phyloP scores from a whole-genome alignment of 2,888 invertebrate genomes.

The Macropis europaea region DNA sequence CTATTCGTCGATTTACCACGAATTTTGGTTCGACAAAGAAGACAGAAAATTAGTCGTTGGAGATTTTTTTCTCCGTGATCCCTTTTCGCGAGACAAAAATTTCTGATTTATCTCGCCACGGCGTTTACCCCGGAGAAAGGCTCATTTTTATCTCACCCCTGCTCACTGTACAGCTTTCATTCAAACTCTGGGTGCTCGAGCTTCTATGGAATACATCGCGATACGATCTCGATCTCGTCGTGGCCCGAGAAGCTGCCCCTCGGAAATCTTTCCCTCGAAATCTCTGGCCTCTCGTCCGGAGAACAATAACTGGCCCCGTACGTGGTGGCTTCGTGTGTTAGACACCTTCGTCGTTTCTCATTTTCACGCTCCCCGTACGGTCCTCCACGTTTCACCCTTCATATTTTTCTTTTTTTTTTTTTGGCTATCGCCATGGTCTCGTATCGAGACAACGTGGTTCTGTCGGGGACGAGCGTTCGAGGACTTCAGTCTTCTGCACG shows the following conservation, averaged over 20 bases:
- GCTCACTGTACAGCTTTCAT: slow-evolving; percentile 34
- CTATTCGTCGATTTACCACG: too few species aligned
- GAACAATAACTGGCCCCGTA: slow-evolving; percentile 59
- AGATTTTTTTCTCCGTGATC: background rate
- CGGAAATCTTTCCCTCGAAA: slow-evolving; percentile 58
- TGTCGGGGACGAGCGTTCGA: background rate
- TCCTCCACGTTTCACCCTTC: slow-evolving; percentile 5
- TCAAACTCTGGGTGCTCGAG: slow-evolving; percentile 36
- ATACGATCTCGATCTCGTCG: slow-evolving; percentile 49
- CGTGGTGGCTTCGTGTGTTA: slow-evolving; percentile 32
- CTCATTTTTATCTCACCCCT: slow-evolving; percentile 26
- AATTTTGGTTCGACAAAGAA: too few species aligned
- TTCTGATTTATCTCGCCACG: slow-evolving; percentile 44
- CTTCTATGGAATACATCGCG: slow-evolving; percentile 34
- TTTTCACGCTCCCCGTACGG: slow-evolving; percentile 63
- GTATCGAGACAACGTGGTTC: background rate
- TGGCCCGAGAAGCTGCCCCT: slow-evolving; percentile 29
- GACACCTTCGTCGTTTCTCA: slow-evolving; percentile 63
- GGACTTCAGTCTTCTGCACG: background rate
- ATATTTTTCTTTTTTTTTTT: slow-evolving; percentile 8
- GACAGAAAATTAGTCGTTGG: too few species aligned
- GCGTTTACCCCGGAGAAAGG: slow-evolving; percentile 16
- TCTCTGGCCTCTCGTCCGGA: slow-evolving; percentile 45
- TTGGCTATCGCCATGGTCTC: too few species aligned
- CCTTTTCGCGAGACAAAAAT: slow-evolving; percentile 10